A percentile compares a stretch with the other conserved stretches of the same genome.
Conservation (phyloP, 2,113 vertebrate genomes). For the Lagopus leucura region DNA sequence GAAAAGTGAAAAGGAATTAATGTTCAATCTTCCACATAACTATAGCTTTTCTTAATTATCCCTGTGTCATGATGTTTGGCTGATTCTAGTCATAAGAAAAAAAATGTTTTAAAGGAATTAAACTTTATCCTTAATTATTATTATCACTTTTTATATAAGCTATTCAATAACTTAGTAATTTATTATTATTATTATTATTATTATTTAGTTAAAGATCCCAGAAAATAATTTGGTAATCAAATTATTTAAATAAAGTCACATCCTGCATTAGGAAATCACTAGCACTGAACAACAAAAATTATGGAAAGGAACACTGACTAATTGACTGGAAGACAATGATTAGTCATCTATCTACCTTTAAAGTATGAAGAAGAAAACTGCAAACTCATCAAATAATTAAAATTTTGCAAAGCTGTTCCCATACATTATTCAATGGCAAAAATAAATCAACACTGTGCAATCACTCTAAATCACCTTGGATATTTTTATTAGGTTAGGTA, state of each 20-base stretch:
- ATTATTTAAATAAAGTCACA: not conserved
- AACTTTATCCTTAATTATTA: not conserved
- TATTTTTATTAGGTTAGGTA: not conserved
- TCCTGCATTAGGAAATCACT: fast-evolving
- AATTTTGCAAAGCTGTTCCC: slow-evolving; percentile 13
- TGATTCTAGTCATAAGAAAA: not conserved
- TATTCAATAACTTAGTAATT: not conserved
- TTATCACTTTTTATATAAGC: not conserved
- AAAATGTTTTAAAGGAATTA: not conserved
- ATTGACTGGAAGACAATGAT: not conserved
- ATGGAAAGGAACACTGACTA: not conserved
- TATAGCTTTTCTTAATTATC: not conserved
- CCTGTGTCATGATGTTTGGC: not conserved
- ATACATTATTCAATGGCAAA: slow-evolving; percentile 4
- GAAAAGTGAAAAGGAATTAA: fast-evolving
- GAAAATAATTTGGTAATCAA: not conserved
- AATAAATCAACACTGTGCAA: not conserved
- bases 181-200: too few species aligned
- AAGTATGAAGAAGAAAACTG: not conserved
- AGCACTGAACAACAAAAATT: not conserved
- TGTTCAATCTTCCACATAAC: not conserved
- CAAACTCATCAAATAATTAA: slow-evolving; percentile 32
- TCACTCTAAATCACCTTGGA: not conserved
- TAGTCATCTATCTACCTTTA: not conserved
- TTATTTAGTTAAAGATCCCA: not conserved